Percentiles rank a stretch among this genome's conserved stretches.
Evolutionary conservation across 2,113 vertebrate genomes (phyloP).

Genomic region (Chrysochloris asiatica): DNA sequence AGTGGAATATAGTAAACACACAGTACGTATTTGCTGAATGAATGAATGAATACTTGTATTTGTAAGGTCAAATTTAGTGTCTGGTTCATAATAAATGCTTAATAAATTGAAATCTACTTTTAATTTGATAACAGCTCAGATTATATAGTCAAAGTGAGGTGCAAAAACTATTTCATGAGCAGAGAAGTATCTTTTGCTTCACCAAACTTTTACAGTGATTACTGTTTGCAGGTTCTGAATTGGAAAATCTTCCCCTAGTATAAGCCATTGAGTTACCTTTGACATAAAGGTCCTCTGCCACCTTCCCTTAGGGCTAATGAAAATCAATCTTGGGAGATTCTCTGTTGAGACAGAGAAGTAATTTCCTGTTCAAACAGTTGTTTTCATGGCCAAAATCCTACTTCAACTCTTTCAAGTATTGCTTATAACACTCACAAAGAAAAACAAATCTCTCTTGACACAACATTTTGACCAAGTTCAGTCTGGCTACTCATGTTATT

Average conservation of each 20-base stretch:
- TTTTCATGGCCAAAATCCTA: constrained; percentile 71
- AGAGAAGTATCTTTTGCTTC: not conserved
- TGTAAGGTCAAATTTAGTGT: too few species aligned
- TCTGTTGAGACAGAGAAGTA: constrained; percentile 57
- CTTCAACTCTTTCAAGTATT: constrained; percentile 59
- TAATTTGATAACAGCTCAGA: too few species aligned
- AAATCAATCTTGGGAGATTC: constrained; percentile 73
- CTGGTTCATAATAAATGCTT: too few species aligned
- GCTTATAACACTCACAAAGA: constrained; percentile 79
- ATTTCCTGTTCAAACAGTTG: constrained; percentile 74
- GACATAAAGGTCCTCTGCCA: constrained; percentile 35
- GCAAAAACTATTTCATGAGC: not conserved
- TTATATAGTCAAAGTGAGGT: not conserved
- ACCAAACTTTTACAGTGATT: not conserved
- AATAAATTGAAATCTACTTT: too few species aligned
- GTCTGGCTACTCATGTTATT: constrained; percentile 82
- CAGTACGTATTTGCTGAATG: constrained; percentile 5
- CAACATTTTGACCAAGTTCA: constrained; percentile 82
- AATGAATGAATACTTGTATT: not conserved
- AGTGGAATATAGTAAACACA: too few species aligned
- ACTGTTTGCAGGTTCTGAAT: constrained; percentile 26
- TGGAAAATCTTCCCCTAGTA: constrained; percentile 29
- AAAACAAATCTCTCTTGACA: constrained; percentile 82
- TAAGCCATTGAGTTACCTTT: constrained; percentile 49
- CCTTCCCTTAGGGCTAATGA: constrained; percentile 61